phyloP scores from a whole-genome alignment of 2,888 invertebrate genomes.

The Cephus pygmeus region DNA sequence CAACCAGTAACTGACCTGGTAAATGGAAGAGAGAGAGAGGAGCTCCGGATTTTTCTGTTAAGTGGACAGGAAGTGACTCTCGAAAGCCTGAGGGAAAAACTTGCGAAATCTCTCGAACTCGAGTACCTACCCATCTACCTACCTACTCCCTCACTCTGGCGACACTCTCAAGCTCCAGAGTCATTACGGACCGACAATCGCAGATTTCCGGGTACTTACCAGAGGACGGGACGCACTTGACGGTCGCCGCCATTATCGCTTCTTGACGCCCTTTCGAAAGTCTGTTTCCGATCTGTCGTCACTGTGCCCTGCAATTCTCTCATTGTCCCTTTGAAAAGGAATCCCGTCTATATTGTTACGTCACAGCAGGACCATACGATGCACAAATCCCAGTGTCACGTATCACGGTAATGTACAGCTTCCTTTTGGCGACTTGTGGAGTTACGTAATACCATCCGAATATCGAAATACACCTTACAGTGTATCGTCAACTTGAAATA shows the following conservation, averaged over 20 bases:
- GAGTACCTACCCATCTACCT: background rate
- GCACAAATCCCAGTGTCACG: background rate
- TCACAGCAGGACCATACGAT: background rate
- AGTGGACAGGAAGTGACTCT: slow-evolving; percentile 28
- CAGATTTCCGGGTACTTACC: slow-evolving; percentile 49
- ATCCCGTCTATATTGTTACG: slow-evolving; percentile 13
- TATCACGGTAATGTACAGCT: background rate
- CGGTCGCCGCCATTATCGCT: slow-evolving; percentile 29
- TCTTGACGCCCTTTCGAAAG: slow-evolving; percentile 17
- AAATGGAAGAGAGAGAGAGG: slow-evolving; percentile 15
- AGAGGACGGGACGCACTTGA: slow-evolving; percentile 8
- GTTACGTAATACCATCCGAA: background rate
- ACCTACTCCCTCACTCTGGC: slow-evolving; percentile 9
- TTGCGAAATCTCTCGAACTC: slow-evolving; percentile 41
- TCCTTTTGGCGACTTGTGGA: background rate
- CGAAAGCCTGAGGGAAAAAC: slow-evolving; percentile 25
- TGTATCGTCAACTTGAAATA: background rate
- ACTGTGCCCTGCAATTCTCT: background rate
- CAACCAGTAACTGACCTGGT: slow-evolving; percentile 6
- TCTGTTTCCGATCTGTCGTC: slow-evolving; percentile 42
- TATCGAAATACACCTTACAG: background rate
- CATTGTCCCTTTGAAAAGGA: slow-evolving; percentile 2
- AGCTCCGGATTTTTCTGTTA: slow-evolving; percentile 14
- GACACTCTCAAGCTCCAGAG: slow-evolving; percentile 27
- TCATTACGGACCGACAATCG: slow-evolving; percentile 40